Base-by-base conservation (phyloP, 2,888 invertebrate genomes). In the Lochmaea capreae region DNA sequence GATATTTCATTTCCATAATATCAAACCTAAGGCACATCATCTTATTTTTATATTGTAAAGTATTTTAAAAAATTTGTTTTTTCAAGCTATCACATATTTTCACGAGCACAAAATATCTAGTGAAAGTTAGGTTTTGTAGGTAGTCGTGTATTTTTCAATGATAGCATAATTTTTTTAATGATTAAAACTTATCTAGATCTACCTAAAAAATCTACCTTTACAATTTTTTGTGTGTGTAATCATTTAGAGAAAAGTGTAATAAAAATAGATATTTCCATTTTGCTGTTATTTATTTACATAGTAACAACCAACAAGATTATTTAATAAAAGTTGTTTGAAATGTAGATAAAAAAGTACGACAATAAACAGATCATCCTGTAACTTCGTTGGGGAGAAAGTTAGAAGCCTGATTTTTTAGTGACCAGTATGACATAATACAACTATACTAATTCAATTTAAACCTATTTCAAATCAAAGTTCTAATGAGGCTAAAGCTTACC, bases 11-110 rank as follows among this genome's bases (percentile, higher is more conserved):
- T 54, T 76, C 71, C 65, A 43, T 65, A 65, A 66, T 49, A 59
- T 73, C 70, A 75, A 63, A 67, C 71, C 75, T 80, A 80, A 81
- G 81, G 79, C 81, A 79, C 75, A 70, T 71, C 65, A 26, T 65
- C 65, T 63, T 63, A 63, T n/a, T 16, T 33, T 14, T 39, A 61
- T 61, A 61, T 61, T 61, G 61, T 61, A 61, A 33, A 61, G 39
- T 61, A 33, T n/a, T 18, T 54, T 1, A 18, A 54, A 54, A 54
- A 54, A 54, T 18, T 54, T 14, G 61, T n/a, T 39, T 22, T 26
- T 14, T 33, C 8, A 59, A 33, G 12, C 33, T 59, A 59, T 59
- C 59, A 59, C 59, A 59, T 59, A 14, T 26, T 59, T 59, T 59
- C 14, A 59, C 58, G 10, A 58, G 58, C 26, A 14, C 16, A 57